Base-by-base conservation (phyloP, 30 jellyfish, hydroid and myxozoan genomes). In the Aurelia aurita region DNA sequence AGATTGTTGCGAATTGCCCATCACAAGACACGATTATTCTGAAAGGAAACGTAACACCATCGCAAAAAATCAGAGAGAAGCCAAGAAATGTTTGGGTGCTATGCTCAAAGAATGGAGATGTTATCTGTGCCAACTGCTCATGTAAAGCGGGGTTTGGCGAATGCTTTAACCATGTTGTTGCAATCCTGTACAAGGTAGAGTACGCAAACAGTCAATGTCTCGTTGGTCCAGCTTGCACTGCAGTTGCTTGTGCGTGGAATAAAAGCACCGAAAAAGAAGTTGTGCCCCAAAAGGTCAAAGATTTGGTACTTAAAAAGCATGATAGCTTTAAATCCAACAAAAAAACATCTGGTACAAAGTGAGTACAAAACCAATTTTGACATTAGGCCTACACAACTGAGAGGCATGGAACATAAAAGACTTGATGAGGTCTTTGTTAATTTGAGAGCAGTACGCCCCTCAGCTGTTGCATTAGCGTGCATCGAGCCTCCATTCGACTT, bases 181-280 rank as follows among this genome's bases (percentile, higher is more conserved):
- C 80, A 10, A 16, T 22, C 10, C 80, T 67, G 10, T 67, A 67
- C 25, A 67, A 67, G 28, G 64, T 29, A 10, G 80, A 67, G 80
- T 67, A 15, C 28, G 80, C 80, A 26, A 67, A 67, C 28, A 22
- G 18, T 12, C 13, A 22, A 60, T 14, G 29, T 12, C 13, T 60
- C 13, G 72, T 60, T 18, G 72, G 21, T 22, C 72, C 72, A 49
- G 62, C 62, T 19, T 49, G 62, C 19, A 49, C 62, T 10, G 62
- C 12, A 49, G 19, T 49, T 49, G 62, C 62, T 49, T 49, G 62
- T 49, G 19, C 62, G 16, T 49, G 62, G 62, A 49, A 49, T 19
- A 49, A 19, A 49, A 10, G 62, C 19, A 49, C 62, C 16, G 62
- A 19, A 49, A 49, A 10, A 10, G 62, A 12, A 49, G 19, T 19